Evolutionary conservation across 2,113 vertebrate genomes (phyloP), one percentile per base, ranked within the genome.

Genomic region (Brachyhypopomus occidentalis): DNA sequence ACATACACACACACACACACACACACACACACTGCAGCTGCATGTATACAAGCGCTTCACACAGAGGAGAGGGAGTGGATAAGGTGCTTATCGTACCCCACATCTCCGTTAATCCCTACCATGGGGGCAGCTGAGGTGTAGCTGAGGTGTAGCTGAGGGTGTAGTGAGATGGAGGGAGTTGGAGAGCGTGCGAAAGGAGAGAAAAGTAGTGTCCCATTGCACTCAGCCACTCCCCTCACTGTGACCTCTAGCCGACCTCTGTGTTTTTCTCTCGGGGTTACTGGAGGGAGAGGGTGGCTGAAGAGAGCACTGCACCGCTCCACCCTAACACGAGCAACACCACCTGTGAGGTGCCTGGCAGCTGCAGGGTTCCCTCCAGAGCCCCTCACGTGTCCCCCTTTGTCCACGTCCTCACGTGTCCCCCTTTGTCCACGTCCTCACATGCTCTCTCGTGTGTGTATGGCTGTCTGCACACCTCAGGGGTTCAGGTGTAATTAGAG

Each of bases 401-500:
- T 41, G 36, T 66, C 66, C 85, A 75, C 82, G 75, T 72, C 45
- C 45, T 84, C 58, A n/a, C n/a, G n/a, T n/a, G n/a, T n/a, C n/a
- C n/a, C n/a, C n/a, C n/a, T n/a, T n/a, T n/a, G n/a, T n/a, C n/a
- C n/a, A n/a, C 30, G 30, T 30, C 30, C 48, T 71, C 69, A 72
- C 5, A 20, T 36, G 56, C 63, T 63, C 16, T 58, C 6, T 66
- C 63, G 11, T 22, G 20, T 30, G 70, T 4, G 11, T 17, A 41
- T 58, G 22, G 20, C 4, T 72, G 30, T 5, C 22, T 74, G 11
- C 55, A 20, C 20, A 30, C 34, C 72, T 66, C 58, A 77, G 48
- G 64, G 76, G 55, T 17, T 72, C 20, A 64, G 3, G 5, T 81
- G n/a, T 73, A 84, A 82, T 84, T 82, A 79, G 78, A 80, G 71